Conservation (phyloP, 2,888 invertebrate species). For the Volucella bombylans region DNA sequence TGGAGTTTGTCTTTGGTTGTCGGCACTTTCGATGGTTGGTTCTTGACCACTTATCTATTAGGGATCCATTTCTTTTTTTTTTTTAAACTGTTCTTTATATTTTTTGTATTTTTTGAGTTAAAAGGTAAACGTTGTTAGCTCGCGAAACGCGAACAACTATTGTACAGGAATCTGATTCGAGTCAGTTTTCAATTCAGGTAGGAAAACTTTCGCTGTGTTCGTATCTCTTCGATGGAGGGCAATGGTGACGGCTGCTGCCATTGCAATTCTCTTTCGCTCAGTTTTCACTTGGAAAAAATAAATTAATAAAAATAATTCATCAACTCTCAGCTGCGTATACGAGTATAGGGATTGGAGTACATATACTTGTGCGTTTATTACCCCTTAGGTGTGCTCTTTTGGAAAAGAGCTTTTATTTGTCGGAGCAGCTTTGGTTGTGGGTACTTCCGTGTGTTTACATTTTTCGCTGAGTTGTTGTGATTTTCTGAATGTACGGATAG, state of each 20-base stretch:
- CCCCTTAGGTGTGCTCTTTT: neutral
- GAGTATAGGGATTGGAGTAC: neutral
- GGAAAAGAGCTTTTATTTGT: conserved; percentile 48
- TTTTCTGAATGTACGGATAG: conserved; percentile 46
- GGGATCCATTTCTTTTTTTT: conserved; percentile 37
- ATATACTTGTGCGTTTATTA: conserved; percentile 29
- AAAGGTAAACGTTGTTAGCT: conserved; percentile 62
- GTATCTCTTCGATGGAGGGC: conserved; percentile 51
- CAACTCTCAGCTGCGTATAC: too few species aligned
- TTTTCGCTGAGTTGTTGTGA: conserved; percentile 68
- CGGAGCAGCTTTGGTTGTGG: conserved; percentile 20
- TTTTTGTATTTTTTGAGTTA: conserved; percentile 8
- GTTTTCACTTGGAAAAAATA: conserved; percentile 2
- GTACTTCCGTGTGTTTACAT: conserved; percentile 22
- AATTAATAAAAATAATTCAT: neutral
- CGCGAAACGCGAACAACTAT: conserved; percentile 73
- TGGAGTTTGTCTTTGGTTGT: neutral
- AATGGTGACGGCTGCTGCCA: conserved; percentile 23
- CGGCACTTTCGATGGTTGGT: neutral
- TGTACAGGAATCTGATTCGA: conserved; percentile 50
- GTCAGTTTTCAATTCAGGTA: conserved; percentile 54
- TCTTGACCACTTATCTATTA: conserved; percentile 12
- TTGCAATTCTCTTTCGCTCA: conserved; percentile 31
- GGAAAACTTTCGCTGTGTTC: conserved; percentile 52
- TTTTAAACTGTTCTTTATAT: neutral